Base-by-base conservation (phyloP, 2,888 invertebrate genomes). In the Pristionchus japonicus region DNA sequence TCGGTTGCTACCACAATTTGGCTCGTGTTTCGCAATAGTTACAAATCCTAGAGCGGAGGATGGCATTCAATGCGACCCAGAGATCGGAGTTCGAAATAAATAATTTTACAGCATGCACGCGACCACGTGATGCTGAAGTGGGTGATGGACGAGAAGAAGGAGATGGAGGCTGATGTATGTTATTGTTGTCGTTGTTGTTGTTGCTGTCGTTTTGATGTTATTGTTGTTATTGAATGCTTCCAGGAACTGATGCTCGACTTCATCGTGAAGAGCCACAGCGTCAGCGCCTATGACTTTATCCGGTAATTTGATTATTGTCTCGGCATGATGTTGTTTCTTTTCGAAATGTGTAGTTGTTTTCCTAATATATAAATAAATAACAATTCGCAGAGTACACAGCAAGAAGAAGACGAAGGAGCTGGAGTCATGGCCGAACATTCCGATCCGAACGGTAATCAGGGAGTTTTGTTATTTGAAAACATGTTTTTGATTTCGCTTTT, bases 191-290 rank as follows among this genome's bases (percentile, higher is more conserved):
- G n/a, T n/a, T n/a, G n/a, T n/a, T n/a, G n/a, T n/a, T n/a, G n/a
- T n/a, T n/a, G n/a, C 31, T 34, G 47, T 49, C 20, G 15, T 17
- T n/a, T 31, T 3, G 6, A 9, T 67, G 15, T 31, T 23, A 67
- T 67, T 20, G 13, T 67, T 15, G 31, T 74, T 20, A 43, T 43
- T 43, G 43, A 43, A 9, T 43, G 7, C 43, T 43, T 88, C 27
- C 70, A 87, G 86, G 89, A 89, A 37, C n/a, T 89, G 86, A 88
- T 89, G 83, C 34, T 89, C 84, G 89, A 89, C 37, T 89, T 86
- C 87, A 77, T 89, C 52, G 64, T 47, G 52, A 40, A 82, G 47
- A 77, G 27, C 37, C 43, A 43, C 43, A 43, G 23, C 17, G 82
- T 82, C 31, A 49, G 49, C 23, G 82, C 61, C 27, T 17, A 11